A percentile compares a stretch with the other conserved stretches of the same genome.
Evolutionary conservation across 2,797 vertebrate genomes (phyloP).

Genomic region (Poeciliopsis infans): DNA sequence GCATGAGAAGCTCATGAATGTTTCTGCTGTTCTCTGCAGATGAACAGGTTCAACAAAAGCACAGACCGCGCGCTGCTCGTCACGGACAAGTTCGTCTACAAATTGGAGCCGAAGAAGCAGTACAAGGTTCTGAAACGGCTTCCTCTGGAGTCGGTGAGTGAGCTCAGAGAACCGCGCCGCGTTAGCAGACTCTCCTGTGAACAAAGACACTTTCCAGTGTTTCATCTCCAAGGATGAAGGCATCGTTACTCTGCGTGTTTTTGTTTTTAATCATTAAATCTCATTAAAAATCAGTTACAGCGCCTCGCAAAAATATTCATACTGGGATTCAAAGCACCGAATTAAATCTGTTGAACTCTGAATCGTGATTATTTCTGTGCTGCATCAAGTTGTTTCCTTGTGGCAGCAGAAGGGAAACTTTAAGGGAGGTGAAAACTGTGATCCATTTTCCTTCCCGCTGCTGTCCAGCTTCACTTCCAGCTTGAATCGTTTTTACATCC

Average conservation of each 20-base stretch:
- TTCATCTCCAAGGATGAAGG: background rate
- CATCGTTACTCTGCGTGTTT: background rate
- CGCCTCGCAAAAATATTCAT: background rate
- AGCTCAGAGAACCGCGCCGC: too few relatives aligned
- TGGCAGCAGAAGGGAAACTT: background rate
- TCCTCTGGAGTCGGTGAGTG: slow-evolving; percentile 85
- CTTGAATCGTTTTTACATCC: background rate
- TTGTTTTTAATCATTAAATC: background rate
- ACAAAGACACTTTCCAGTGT: background rate
- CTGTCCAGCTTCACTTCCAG: background rate
- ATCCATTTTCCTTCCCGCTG: background rate
- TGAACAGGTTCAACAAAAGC: slow-evolving; percentile 89
- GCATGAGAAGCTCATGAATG: background rate
- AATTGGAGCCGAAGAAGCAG: slow-evolving; percentile 86
- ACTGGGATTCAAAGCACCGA: background rate
- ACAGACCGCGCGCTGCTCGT: slow-evolving; percentile 88
- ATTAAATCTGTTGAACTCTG: too few relatives aligned
- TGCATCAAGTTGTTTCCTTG: background rate
- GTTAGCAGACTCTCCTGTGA: background rate
- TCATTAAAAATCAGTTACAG: background rate
- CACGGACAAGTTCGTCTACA: slow-evolving; percentile 90
- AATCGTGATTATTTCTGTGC: too few relatives aligned
- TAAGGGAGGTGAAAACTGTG: background rate
- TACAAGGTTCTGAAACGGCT: slow-evolving; percentile 86
- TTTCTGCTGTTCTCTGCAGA: slow-evolving; percentile 60